A percentile compares a stretch with the other conserved stretches of the same genome.
These are phyloP conservation scores for Heliconius hermathena DNA, from an alignment of 1,140 invertebrate genomes.

Conservation along the genomic window DNA sequence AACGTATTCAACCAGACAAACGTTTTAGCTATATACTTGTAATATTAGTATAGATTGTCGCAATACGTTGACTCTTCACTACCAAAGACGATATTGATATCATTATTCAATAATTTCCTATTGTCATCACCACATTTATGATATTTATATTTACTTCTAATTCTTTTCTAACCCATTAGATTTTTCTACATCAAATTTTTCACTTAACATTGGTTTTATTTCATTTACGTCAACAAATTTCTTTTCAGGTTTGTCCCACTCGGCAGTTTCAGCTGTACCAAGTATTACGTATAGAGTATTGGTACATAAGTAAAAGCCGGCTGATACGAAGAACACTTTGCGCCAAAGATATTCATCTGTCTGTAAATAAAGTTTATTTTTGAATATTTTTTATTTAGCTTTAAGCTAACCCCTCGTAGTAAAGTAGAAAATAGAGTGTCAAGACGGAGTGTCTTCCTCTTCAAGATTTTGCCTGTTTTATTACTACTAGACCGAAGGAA, in stretches of 20 bases:
- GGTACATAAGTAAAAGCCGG: constrained; percentile 84
- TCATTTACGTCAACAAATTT: constrained; percentile 2
- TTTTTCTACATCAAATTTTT: neutral
- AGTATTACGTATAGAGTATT: constrained; percentile 84
- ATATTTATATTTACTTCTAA: neutral
- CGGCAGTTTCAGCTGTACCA: constrained; percentile 81
- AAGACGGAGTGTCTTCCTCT: too few species aligned
- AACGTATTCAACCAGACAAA: too few species aligned
- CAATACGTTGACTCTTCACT: too few species aligned
- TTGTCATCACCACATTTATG: too few species aligned
- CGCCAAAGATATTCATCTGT: constrained; percentile 81
- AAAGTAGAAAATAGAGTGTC: too few species aligned
- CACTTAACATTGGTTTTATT: constrained; percentile 16
- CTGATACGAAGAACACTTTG: constrained; percentile 85
- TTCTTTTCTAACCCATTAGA: neutral
- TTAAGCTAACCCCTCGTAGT: too few species aligned
- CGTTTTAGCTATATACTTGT: too few species aligned
- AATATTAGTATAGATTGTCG: too few species aligned
- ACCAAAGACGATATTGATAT: too few species aligned
- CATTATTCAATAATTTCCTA: too few species aligned
- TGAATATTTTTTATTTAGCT: neutral
- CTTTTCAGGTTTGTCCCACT: constrained; percentile 79
- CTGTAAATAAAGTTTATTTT: constrained; percentile 41
- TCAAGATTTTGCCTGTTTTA: too few species aligned
- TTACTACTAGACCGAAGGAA: too few species aligned